Evolutionary conservation across 2,797 vertebrate genomes (phyloP).

Genomic region (Clarias platycephalus): DNA sequence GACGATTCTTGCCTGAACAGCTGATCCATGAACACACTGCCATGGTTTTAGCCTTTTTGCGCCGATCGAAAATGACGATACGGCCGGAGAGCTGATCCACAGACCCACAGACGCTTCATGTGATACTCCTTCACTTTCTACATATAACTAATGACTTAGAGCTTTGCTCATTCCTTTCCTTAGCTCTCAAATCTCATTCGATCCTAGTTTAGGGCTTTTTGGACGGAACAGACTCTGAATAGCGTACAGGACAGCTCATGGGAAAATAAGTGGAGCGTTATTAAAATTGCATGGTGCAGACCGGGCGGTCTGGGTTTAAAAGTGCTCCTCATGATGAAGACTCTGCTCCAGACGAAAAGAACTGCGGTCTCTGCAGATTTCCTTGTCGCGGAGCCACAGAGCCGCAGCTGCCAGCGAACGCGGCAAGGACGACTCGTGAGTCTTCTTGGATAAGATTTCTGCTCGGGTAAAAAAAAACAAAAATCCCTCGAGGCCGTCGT

Average conservation of each 20-base stretch:
- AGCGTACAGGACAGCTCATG: background rate
- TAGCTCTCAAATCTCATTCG: background rate
- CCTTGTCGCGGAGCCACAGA: constrained; percentile 26
- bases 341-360: constrained; percentile 20
- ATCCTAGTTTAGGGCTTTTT: background rate
- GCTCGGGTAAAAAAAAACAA: background rate
- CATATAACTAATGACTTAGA: background rate
- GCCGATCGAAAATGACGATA: background rate
- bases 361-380: constrained; percentile 28
- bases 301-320: constrained; percentile 46
- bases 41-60: background rate
- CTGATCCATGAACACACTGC: background rate
- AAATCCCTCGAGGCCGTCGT: background rate
- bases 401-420: background rate
- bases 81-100: background rate
- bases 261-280: constrained; percentile 36
- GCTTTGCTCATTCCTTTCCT: background rate
- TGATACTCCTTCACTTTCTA: background rate
- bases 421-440: background rate
- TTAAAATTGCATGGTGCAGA: constrained; percentile 40
- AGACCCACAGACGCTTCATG: background rate
- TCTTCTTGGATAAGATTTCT: background rate
- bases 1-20: background rate
- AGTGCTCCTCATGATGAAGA: constrained; percentile 30
- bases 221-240: constrained; percentile 6